Conservation (phyloP, 2,888 invertebrate species). For the Ypsolopha scabrella region DNA sequence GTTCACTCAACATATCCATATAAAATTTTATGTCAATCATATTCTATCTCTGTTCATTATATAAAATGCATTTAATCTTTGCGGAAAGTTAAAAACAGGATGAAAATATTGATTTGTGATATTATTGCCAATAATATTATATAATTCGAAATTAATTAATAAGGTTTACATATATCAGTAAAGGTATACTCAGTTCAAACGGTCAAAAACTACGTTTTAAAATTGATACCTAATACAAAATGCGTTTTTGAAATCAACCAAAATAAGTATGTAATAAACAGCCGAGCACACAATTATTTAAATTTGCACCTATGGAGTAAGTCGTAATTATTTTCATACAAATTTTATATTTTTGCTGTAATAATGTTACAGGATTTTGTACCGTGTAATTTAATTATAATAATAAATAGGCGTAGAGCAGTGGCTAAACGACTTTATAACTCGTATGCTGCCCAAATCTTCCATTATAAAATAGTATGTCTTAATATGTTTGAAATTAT, state of each 20-base stretch:
- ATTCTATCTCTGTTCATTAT: no score
- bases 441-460: constrained; percentile 27
- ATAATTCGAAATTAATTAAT: constrained; percentile 25
- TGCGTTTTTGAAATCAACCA: no score
- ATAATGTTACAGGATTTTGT: constrained; percentile 33
- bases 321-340: constrained; percentile 55
- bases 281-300: constrained; percentile 41
- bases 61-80: no score
- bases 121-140: constrained; percentile 49
- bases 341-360: constrained; percentile 50
- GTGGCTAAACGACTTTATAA: neutral
- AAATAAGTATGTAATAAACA: no score
- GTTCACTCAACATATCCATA: no score
- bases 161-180: constrained; percentile 10
- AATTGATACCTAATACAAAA: no score
- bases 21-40: no score
- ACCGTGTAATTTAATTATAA: constrained; percentile 16
- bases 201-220: neutral
- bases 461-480: constrained; percentile 35
- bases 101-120: constrained; percentile 57
- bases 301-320: constrained; percentile 39
- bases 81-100: constrained; percentile 10
- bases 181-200: neutral
- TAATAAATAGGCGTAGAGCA: neutral
- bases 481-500: constrained; percentile 27